Evolutionary conservation across 2,888 invertebrate genomes (phyloP).

Genomic region (Zaprionus obscuricornis): DNA sequence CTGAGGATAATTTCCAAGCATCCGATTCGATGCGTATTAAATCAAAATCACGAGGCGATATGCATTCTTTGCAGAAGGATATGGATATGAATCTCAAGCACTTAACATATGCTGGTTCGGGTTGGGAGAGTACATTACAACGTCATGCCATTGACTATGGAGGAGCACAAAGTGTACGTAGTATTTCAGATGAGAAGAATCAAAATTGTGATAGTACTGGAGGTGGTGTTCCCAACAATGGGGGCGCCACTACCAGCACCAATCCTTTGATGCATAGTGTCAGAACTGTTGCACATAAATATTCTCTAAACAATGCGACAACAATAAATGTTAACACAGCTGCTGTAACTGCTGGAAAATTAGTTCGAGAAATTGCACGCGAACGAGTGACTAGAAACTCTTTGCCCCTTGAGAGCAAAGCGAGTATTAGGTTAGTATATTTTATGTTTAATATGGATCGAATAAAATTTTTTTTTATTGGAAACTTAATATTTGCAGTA

Average conservation of each 20-base stretch:
- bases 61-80: conserved; percentile 80
- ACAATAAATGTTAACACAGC: conserved; percentile 23
- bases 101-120: conserved; percentile 66
- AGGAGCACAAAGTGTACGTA: conserved; percentile 75
- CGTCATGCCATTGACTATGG: conserved; percentile 36
- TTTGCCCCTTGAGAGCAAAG: conserved; percentile 50
- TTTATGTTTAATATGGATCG: background rate
- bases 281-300: conserved; percentile 64
- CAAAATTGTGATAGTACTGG: conserved; percentile 83
- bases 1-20: conserved; percentile 78
- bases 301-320: conserved; percentile 40
- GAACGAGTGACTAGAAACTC: conserved; percentile 65
- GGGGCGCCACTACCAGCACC: conserved; percentile 18
- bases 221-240: no score
- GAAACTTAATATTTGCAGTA: conserved; percentile 84
- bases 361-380: conserved; percentile 72
- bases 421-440: conserved; percentile 52
- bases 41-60: conserved; percentile 82
- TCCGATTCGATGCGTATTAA: conserved; percentile 81
- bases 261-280: conserved; percentile 47
- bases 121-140: conserved; percentile 76
- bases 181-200: conserved; percentile 84
- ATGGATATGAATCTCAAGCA: conserved; percentile 81
- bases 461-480: background rate
- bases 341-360: conserved; percentile 54